phyloP scores from a whole-genome alignment of 92 coral and sea anemone genomes.

The Zoanthus gigantus region DNA sequence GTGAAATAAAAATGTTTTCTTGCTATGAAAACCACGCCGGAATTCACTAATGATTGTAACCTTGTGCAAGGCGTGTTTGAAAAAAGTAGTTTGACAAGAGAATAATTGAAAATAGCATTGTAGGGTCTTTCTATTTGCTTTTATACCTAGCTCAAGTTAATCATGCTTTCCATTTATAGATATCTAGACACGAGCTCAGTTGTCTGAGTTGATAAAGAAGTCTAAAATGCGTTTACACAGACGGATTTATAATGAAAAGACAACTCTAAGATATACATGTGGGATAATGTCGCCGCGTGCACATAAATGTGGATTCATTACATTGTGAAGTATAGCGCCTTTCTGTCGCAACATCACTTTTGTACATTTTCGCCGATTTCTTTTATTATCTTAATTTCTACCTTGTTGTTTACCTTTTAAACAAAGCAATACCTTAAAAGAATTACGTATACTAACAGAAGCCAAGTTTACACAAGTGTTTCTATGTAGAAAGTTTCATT shows the following conservation, averaged over 20 bases:
- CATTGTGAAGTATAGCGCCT: constrained; percentile 38
- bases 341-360: constrained; percentile 45
- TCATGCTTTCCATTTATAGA: neutral
- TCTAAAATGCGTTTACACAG: neutral
- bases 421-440: constrained; percentile 37
- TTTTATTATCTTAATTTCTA: constrained; percentile 35
- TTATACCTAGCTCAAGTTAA: neutral
- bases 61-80: neutral
- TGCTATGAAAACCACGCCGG: neutral
- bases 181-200: neutral
- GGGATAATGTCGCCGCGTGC: constrained; percentile 16
- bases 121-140: neutral
- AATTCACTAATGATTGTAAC: neutral
- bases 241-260: constrained; percentile 6
- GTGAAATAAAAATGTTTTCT: too few relatives aligned
- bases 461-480: constrained; percentile 49
- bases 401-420: constrained; percentile 38
- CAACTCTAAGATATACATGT: constrained; percentile 7
- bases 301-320: constrained; percentile 32
- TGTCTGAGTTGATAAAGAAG: constrained; percentile 1
- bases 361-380: constrained; percentile 47
- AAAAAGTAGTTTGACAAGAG: neutral
- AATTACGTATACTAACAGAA: neutral
- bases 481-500: constrained; percentile 28
- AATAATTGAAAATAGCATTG: neutral